phyloP scores from a whole-genome alignment of 2,797 vertebrate species.

The Denticeps clupeoides region DNA sequence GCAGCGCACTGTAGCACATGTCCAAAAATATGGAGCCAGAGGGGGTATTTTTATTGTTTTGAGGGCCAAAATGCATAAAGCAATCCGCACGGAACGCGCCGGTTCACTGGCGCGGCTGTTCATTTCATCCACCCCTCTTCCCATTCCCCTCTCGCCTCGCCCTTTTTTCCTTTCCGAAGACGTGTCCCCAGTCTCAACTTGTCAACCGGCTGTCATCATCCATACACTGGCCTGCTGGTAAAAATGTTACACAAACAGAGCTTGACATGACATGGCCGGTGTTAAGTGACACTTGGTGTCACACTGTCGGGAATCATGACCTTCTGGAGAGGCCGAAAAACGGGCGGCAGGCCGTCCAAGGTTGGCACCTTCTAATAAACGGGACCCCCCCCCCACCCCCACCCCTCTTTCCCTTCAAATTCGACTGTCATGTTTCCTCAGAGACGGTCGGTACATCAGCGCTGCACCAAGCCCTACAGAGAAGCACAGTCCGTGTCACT shows the following conservation, averaged over 20 bases:
- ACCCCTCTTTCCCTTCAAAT: neutral
- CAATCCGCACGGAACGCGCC: too few species aligned
- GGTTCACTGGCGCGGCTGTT: neutral
- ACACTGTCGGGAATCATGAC: slow-evolving; percentile 16
- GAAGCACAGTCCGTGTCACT: slow-evolving; percentile 12
- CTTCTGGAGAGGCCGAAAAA: slow-evolving; percentile 7
- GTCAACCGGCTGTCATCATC: slow-evolving; percentile 28
- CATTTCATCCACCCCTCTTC: neutral
- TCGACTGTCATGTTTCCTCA: too few species aligned
- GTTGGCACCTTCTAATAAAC: slow-evolving; percentile 25
- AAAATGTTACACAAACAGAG: slow-evolving; percentile 20
- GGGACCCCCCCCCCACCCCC: slow-evolving; percentile 17
- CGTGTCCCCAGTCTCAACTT: slow-evolving; percentile 14
- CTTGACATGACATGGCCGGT: slow-evolving; percentile 26
- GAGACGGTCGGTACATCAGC: neutral
- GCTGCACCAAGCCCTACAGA: neutral
- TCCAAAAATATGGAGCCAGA: too few species aligned
- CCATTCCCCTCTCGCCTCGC: neutral
- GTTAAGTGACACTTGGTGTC: slow-evolving; percentile 25
- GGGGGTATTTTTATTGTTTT: too few species aligned
- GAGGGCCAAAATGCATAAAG: too few species aligned
- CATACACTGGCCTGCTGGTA: slow-evolving; percentile 22
- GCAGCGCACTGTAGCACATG: too few species aligned
- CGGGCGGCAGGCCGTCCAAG: neutral
- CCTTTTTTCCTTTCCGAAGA: neutral